These are phyloP conservation scores for Megaceryle maxima DNA, from an alignment of 2,113 vertebrate species.

Conservation along the genomic window DNA sequence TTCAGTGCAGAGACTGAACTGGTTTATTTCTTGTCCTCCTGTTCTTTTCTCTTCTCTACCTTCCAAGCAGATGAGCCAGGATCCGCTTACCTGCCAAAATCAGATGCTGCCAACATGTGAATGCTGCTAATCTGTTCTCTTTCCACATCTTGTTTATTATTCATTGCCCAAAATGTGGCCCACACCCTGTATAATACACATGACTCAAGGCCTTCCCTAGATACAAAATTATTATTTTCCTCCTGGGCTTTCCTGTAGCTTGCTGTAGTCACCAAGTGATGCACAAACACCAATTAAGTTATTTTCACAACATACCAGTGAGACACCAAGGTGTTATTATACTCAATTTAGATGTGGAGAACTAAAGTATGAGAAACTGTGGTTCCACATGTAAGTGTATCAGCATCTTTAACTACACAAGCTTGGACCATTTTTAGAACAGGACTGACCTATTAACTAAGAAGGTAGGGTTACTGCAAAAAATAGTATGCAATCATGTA, in stretches of 20 bases:
- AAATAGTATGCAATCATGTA: background rate
- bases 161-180: background rate
- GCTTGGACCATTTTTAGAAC: background rate
- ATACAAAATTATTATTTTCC: slow-evolving; percentile 57
- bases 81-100: background rate
- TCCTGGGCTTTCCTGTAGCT: slow-evolving; percentile 34
- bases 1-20: background rate
- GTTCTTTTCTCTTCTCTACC: background rate
- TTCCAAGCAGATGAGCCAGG: background rate
- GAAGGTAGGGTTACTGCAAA: background rate
- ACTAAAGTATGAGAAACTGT: slow-evolving; percentile 43
- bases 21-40: background rate
- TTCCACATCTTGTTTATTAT: slow-evolving; percentile 32
- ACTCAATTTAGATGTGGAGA: slow-evolving; percentile 9
- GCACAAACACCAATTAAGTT: slow-evolving; percentile 63
- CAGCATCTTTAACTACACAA: background rate
- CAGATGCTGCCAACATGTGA: background rate
- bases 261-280: background rate
- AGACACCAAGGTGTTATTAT: slow-evolving; percentile 42
- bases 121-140: background rate
- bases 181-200: slow-evolving; percentile 14
- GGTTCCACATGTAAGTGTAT: background rate
- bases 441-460: slow-evolving; percentile 19
- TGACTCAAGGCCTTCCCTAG: slow-evolving; percentile 40
- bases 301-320: slow-evolving; percentile 46